These are phyloP conservation scores for Hydrochoerus hydrochaeris DNA, from an alignment of 2,113 vertebrate genomes.

Conservation along the genomic window DNA sequence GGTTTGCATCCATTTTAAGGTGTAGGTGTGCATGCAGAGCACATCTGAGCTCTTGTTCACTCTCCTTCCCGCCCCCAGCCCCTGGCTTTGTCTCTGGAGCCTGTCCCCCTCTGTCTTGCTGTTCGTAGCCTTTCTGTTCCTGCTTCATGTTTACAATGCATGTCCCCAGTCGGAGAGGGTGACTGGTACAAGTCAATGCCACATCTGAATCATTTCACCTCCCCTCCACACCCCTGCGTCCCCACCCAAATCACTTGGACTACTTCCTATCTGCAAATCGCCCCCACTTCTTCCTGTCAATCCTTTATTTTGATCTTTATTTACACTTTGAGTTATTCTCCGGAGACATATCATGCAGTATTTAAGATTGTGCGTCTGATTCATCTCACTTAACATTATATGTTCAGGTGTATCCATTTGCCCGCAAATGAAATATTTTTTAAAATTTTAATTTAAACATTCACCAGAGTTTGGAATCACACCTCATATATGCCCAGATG, in stretches of 20 bases:
- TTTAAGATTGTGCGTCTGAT: neutral
- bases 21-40: too few relatives aligned
- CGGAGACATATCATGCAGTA: too few relatives aligned
- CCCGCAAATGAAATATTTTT: neutral
- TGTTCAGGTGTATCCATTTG: neutral
- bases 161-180: neutral
- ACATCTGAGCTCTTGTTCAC: neutral
- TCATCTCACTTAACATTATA: too few relatives aligned
- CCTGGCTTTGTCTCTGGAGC: neutral
- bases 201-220: neutral
- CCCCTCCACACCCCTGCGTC: neutral
- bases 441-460: neutral
- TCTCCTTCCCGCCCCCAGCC: neutral
- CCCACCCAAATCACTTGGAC: neutral
- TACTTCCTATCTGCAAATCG: neutral
- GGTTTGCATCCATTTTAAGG: neutral
- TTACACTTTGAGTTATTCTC: neutral
- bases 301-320: neutral
- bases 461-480: neutral
- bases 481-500: neutral
- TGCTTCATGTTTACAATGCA: accelerated
- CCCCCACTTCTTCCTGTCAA: neutral
- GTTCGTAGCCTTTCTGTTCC: neutral
- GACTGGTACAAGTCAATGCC: neutral
- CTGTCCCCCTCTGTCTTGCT: neutral